Base-by-base conservation (phyloP, 2,888 invertebrate species). In the Drosophila greeni region DNA sequence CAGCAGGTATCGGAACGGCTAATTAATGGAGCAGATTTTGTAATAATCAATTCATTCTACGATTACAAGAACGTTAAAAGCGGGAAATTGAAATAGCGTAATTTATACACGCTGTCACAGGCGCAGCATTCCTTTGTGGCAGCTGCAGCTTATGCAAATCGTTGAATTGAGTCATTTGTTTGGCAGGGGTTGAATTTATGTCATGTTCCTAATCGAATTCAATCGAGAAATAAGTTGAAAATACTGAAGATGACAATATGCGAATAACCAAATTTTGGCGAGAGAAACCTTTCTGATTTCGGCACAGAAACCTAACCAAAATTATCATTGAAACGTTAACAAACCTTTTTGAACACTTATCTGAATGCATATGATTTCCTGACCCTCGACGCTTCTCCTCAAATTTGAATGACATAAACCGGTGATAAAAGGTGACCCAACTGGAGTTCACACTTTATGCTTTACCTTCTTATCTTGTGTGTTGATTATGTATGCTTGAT, bases 141-240 rank as follows among this genome's bases (percentile, higher is more conserved):
- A 78, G 75, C 75, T 81, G 73, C 76, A 81, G 36, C 75, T 75
- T 81, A 79, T 79, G 79, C 60, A 70, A 82, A 78, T 73, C 24
- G 42, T 36, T 36, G 24, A 18, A 37, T 37, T 18, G 11, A 37
- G n/a, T n/a, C 23, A 40, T 24, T 42, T 24, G 8, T 42, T 24
- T 42, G 18, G 52, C 11, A 23, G 18, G 48, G 48, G 45, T 31
- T 29, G 31, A 48, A 20, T 48, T 33, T 31, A n/a, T n/a, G n/a
- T n/a, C 31, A 14, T 2, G 5, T 45, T 45, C 14, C 4, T 14
- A 45, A 29, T 45, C 45, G 29, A 24, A 24, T 42, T 24, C 24
- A 3, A 24, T 24, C 14, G 14, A 40, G 9, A 40, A 40, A 23
- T 40, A 40, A 7, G 26, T 18, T 45, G 14, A 29, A 18, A 18